These are phyloP conservation scores for Lottia scabra DNA, from an alignment of 2,888 invertebrate species.

Conservation along the genomic window DNA sequence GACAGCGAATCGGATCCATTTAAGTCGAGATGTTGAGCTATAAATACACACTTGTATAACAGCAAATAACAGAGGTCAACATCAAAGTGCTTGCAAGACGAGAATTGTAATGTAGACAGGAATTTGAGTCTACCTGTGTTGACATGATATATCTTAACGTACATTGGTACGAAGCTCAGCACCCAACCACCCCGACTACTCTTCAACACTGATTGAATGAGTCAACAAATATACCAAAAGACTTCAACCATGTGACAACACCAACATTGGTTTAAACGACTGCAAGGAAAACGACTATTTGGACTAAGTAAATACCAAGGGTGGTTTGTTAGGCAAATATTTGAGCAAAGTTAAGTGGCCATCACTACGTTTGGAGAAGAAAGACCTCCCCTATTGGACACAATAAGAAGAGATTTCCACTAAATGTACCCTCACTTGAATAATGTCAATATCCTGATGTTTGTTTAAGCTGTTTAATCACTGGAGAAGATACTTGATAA, in stretches of 20 bases:
- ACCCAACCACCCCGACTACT: background rate
- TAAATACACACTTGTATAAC: background rate
- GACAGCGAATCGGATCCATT: background rate
- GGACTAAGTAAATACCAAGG: background rate
- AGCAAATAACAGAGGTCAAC: background rate
- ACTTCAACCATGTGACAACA: background rate
- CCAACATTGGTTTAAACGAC: background rate
- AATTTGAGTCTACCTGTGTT: background rate
- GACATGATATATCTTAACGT: background rate
- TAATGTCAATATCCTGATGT: no score
- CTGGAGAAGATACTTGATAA: no score
- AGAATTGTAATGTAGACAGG: background rate
- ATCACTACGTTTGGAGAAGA: background rate
- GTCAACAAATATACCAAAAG: background rate
- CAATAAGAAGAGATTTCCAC: no score
- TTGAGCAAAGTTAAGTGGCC: background rate
- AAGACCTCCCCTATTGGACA: background rate
- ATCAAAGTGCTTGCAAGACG: background rate
- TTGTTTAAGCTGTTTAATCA: no score
- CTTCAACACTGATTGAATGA: background rate
- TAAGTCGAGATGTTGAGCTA: background rate
- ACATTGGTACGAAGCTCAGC: background rate
- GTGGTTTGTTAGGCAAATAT: constrained; percentile 1
- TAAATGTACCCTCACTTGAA: no score
- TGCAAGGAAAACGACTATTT: background rate